These are phyloP conservation scores for Scolopax rusticola DNA, from an alignment of 2,797 vertebrate genomes.

Conservation along the genomic window DNA sequence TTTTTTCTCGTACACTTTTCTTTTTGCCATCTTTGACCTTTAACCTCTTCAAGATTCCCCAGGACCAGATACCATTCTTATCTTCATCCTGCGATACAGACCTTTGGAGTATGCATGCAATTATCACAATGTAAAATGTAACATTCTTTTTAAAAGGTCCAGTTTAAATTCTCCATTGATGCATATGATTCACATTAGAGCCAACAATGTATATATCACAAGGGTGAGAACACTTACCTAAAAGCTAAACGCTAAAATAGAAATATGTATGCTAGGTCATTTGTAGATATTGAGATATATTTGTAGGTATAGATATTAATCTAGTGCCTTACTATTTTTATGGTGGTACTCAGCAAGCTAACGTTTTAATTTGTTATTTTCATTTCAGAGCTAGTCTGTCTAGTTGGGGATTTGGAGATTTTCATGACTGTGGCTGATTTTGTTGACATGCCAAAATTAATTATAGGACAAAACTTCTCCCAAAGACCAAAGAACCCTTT, in stretches of 20 bases:
- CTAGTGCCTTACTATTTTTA: not conserved
- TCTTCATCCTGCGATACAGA: slow-evolving; percentile 79
- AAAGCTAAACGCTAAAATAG: not conserved
- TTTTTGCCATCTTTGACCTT: slow-evolving; percentile 86
- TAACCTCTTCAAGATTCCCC: slow-evolving; percentile 88
- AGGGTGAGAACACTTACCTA: not conserved
- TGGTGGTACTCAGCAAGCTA: not conserved
- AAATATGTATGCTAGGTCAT: not conserved
- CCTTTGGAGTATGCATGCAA: slow-evolving; percentile 81
- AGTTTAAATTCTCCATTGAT: not conserved
- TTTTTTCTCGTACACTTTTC: slow-evolving; percentile 83
- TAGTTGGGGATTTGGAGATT: not conserved
- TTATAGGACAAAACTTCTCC: not conserved
- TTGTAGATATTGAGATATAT: not conserved
- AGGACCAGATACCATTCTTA: slow-evolving; percentile 81
- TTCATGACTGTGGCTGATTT: not conserved
- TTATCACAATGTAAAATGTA: slow-evolving; percentile 69
- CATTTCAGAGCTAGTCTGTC: not conserved
- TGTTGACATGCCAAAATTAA: not conserved
- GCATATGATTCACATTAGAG: not conserved
- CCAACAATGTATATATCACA: not conserved
- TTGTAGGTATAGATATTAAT: not conserved
- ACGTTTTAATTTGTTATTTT: not conserved
- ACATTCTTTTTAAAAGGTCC: not conserved
- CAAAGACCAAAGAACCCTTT: not conserved